Evolutionary conservation across 2,888 invertebrate genomes (phyloP).

Genomic region (Acanthacorydalis orientalis): DNA sequence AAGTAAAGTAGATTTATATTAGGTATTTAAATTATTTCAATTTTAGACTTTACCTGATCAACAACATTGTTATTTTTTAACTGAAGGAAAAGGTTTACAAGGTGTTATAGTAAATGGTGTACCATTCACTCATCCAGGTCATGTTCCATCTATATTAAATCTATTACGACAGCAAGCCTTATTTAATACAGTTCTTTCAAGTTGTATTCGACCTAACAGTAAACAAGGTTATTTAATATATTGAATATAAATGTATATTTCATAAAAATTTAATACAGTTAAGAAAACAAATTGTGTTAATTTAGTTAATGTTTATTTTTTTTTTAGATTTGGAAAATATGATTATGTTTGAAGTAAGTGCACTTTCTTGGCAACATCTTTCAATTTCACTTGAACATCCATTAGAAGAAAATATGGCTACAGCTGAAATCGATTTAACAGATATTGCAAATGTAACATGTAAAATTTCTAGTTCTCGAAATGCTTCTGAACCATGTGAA

Average conservation of each 20-base stretch:
- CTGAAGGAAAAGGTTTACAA: conserved; percentile 58
- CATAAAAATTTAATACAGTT: no score
- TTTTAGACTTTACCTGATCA: conserved; percentile 76
- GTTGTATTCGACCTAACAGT: conserved; percentile 71
- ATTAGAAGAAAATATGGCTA: conserved; percentile 79
- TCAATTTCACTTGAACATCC: conserved; percentile 87
- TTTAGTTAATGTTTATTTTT: conserved; percentile 4
- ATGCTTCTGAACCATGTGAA: conserved; percentile 25
- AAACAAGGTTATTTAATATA: conserved; percentile 46
- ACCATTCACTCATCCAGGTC: conserved; percentile 86
- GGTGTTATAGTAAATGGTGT: conserved; percentile 64
- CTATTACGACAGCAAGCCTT: conserved; percentile 77
- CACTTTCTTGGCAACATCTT: conserved; percentile 76
- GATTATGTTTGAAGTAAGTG: conserved; percentile 84
- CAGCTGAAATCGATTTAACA: conserved; percentile 72
- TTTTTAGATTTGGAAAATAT: conserved; percentile 49
- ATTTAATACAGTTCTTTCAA: conserved; percentile 75
- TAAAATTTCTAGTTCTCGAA: conserved; percentile 44
- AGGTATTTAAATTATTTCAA: conserved; percentile 3
- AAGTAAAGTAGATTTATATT: neutral
- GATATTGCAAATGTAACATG: conserved; percentile 70
- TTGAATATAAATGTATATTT: neutral
- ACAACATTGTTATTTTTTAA: conserved; percentile 85
- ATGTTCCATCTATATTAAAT: conserved; percentile 74
- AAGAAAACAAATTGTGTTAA: neutral